Percentiles rank a stretch among this genome's conserved stretches.
phyloP scores from a whole-genome alignment of 1,140 invertebrate species.

The Drosophila orosa region DNA sequence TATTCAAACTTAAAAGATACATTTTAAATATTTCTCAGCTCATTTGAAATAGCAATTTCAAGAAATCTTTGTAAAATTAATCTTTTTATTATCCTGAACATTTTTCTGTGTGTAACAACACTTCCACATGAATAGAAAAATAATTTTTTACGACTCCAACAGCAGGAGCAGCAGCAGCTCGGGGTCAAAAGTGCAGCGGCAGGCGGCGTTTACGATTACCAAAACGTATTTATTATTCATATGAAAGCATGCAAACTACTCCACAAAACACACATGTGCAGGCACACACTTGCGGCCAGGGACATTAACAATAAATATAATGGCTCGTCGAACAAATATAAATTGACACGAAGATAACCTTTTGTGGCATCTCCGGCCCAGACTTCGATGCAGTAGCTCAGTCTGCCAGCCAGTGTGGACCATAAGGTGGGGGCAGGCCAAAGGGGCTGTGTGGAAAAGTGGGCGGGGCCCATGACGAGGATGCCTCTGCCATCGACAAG shows the following conservation, averaged over 20 bases:
- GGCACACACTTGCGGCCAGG: conserved; percentile 12
- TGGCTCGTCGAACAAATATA: conserved; percentile 63
- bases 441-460: conserved; percentile 8
- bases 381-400: conserved; percentile 48
- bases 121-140: conserved; percentile 25
- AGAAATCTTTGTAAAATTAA: background rate
- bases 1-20: background rate
- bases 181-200: conserved; percentile 53
- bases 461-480: conserved; percentile 19
- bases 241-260: conserved; percentile 55
- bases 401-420: background rate
- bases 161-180: conserved; percentile 14
- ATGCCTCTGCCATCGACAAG: conserved; percentile 35
- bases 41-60: background rate
- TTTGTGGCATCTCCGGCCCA: conserved; percentile 51
- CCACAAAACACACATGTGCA: conserved; percentile 24
- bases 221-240: conserved; percentile 61
- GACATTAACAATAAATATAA: conserved; percentile 64
- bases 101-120: conserved; percentile 9
- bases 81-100: background rate
- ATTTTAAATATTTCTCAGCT: background rate
- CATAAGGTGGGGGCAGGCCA: background rate
- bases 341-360: conserved; percentile 63
- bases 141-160: conserved; percentile 48
- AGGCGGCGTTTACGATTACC: conserved; percentile 54